Conservation (phyloP, 1,140 invertebrate genomes). For the Coptotermes formosanus region DNA sequence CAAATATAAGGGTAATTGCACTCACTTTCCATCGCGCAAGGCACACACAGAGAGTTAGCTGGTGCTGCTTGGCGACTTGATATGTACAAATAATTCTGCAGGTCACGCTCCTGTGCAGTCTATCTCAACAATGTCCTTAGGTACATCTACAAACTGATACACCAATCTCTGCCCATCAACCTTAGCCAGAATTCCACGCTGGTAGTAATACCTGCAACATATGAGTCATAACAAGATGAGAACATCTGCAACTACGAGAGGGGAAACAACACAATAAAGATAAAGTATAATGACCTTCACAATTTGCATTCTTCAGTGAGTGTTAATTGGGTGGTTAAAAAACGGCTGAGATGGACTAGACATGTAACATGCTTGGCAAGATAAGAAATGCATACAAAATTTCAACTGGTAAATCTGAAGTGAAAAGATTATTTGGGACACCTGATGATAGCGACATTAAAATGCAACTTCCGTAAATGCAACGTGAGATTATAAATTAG, state of each 20-base stretch:
- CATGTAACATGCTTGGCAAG: too few species aligned
- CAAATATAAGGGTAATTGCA: neutral
- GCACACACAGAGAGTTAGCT: slow-evolving; percentile 20
- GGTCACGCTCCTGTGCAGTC: slow-evolving; percentile 86
- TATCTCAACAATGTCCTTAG: slow-evolving; percentile 97
- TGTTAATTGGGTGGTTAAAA: too few species aligned
- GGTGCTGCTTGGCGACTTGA: neutral
- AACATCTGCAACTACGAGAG: neutral
- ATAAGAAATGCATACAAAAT: too few species aligned
- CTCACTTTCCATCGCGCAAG: slow-evolving; percentile 9
- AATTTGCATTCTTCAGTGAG: too few species aligned
- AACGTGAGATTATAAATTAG: too few species aligned
- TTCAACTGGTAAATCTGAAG: too few species aligned
- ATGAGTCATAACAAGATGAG: neutral
- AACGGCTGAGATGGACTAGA: too few species aligned
- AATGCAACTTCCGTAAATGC: too few species aligned
- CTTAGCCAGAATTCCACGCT: slow-evolving; percentile 97
- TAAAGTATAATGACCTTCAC: too few species aligned
- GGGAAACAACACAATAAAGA: too few species aligned
- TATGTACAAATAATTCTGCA: slow-evolving; percentile 11
- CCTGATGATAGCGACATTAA: too few species aligned
- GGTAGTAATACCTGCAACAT: slow-evolving; percentile 89
- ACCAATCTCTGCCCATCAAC: slow-evolving; percentile 98
- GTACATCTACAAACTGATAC: slow-evolving; percentile 99
- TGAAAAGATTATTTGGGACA: too few species aligned